A percentile compares a stretch with the other conserved stretches of the same genome.
Evolutionary conservation across 2,113 vertebrate genomes (phyloP).

Genomic region (Ptychochromis oligacanthus): DNA sequence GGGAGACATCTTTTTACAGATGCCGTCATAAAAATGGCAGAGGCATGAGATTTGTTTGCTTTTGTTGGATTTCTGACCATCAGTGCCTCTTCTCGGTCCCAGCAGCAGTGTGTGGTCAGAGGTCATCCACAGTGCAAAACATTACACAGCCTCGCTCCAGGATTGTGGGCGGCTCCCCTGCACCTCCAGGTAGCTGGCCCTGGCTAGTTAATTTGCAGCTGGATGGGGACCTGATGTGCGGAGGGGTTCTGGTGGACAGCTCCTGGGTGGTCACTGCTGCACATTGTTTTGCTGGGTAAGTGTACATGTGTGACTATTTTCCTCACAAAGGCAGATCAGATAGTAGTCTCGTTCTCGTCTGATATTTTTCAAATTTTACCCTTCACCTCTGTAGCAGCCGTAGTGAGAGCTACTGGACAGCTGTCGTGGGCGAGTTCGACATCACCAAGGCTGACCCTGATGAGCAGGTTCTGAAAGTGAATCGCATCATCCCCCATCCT

Average conservation of each 20-base stretch:
- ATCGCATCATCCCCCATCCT: constrained; percentile 90
- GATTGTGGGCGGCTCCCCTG: constrained; percentile 88
- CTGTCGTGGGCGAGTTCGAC: constrained; percentile 87
- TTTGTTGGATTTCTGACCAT: background rate
- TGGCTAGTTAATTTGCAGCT: constrained; percentile 92
- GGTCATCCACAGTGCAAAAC: constrained; percentile 65
- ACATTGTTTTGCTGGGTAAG: constrained; percentile 93
- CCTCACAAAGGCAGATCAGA: background rate
- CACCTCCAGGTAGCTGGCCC: constrained; percentile 88
- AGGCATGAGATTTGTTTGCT: background rate
- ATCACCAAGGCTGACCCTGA: constrained; percentile 81
- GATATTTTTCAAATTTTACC: background rate
- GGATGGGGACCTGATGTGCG: constrained; percentile 91
- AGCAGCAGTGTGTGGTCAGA: constrained; percentile 84
- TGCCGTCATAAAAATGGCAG: too few relatives aligned
- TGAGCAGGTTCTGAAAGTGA: constrained; percentile 84
- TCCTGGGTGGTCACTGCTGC: constrained; percentile 94
- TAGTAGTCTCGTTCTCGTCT: background rate
- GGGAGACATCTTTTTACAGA: background rate
- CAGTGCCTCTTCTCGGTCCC: background rate
- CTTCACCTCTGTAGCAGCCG: constrained; percentile 75
- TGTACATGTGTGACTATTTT: background rate
- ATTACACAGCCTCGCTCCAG: constrained; percentile 78
- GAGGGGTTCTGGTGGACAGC: constrained; percentile 89
- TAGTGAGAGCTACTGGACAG: constrained; percentile 90